Percentiles rank a stretch among this genome's conserved stretches.
Evolutionary conservation across 2,113 vertebrate species (phyloP).

Genomic region (Lynx canadensis): DNA sequence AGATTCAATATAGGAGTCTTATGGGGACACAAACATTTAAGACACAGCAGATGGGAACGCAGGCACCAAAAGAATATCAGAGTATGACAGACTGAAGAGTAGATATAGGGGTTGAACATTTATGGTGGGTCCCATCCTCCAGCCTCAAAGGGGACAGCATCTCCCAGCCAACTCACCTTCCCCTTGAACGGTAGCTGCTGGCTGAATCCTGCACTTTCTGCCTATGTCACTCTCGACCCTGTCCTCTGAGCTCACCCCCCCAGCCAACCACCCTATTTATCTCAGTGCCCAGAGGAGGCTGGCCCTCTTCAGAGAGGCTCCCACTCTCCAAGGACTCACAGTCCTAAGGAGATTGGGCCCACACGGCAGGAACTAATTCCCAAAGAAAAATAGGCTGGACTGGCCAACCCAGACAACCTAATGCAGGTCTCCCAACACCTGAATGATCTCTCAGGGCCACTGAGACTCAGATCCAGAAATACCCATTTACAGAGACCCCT

Average conservation of each 20-base stretch:
- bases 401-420: background rate
- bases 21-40: background rate
- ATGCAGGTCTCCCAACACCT: background rate
- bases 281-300: background rate
- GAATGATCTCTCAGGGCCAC: background rate
- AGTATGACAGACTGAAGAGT: background rate
- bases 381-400: background rate
- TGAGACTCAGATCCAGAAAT: background rate
- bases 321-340: background rate
- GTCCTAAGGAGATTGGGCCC: no score
- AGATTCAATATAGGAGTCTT: background rate
- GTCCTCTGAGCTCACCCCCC: background rate
- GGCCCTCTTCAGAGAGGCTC: background rate
- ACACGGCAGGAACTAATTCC: background rate
- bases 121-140: background rate
- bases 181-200: accelerated
- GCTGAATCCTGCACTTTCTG: no score
- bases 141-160: background rate
- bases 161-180: background rate
- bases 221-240: background rate
- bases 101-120: accelerated
- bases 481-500: background rate
- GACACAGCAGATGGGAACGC: background rate
- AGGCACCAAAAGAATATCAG: background rate
- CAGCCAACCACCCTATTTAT: background rate